These are phyloP conservation scores for Drosophila ustulata DNA, from an alignment of 2,888 invertebrate genomes.

Conservation along the genomic window DNA sequence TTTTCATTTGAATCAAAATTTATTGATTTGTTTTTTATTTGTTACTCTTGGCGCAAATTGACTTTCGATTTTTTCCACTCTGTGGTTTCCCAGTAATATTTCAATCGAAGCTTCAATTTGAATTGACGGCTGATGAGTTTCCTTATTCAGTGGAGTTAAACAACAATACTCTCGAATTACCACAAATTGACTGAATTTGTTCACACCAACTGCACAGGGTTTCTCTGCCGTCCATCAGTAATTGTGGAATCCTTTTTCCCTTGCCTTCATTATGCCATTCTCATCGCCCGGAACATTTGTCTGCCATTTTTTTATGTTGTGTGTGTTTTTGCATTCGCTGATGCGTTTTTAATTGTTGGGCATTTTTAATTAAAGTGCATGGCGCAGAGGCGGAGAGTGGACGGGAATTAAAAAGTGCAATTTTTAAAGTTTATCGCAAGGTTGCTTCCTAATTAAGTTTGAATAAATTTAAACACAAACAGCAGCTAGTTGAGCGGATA, in stretches of 20 bases:
- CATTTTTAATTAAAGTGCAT: constrained; percentile 63
- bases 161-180: not conserved
- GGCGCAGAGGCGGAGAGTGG: not conserved
- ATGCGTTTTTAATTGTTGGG: constrained; percentile 69
- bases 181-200: not conserved
- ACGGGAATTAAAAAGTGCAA: constrained; percentile 23
- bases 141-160: not conserved
- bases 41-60: not conserved
- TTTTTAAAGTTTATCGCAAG: constrained; percentile 49
- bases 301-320: constrained; percentile 2
- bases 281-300: constrained; percentile 4
- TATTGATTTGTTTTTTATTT: no score
- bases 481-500: constrained; percentile 2
- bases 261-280: constrained; percentile 19
- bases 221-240: not conserved
- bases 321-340: constrained; percentile 43
- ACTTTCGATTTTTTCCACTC: not conserved
- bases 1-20: not conserved
- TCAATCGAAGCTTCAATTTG: not conserved
- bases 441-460: constrained; percentile 60
- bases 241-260: not conserved
- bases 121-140: not conserved
- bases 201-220: not conserved
- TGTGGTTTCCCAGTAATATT: not conserved
- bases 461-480: constrained; percentile 49